These are phyloP conservation scores for Oceanodroma tethys DNA, from an alignment of 2,113 vertebrate species.

Conservation along the genomic window DNA sequence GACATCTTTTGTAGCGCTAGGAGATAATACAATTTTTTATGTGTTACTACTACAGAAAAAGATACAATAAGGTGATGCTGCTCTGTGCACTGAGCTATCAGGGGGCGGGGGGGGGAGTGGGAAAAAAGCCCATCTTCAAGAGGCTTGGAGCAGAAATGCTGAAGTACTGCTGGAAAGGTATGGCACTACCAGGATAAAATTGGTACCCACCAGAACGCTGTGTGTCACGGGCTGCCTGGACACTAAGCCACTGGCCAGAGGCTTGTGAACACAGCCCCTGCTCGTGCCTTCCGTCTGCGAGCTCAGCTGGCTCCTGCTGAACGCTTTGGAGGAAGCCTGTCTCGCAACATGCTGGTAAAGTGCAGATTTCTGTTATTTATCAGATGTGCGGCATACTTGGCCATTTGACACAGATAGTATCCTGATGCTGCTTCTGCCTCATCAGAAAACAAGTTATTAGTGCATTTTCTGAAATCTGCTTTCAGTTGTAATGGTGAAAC, in stretches of 20 bases:
- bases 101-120: no score
- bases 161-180: neutral
- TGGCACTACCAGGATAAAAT: accelerated
- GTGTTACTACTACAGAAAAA: neutral
- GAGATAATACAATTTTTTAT: neutral
- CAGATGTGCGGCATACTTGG: accelerated
- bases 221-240: neutral
- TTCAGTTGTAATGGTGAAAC: neutral
- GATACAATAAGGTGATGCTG: neutral
- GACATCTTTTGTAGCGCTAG: neutral
- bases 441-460: neutral
- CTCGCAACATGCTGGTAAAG: neutral
- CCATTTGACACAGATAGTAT: neutral
- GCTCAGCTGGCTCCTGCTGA: neutral
- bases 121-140: neutral
- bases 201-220: accelerated
- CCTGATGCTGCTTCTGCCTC: neutral
- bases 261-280: accelerated
- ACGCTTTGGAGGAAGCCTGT: neutral
- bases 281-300: accelerated
- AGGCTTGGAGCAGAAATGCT: neutral
- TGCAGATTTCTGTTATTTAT: neutral
- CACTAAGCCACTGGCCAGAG: neutral
- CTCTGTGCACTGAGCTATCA: neutral
- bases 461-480: neutral